phyloP scores from a whole-genome alignment of 64 coral and sea anemone species.

The Porites australiensis region DNA sequence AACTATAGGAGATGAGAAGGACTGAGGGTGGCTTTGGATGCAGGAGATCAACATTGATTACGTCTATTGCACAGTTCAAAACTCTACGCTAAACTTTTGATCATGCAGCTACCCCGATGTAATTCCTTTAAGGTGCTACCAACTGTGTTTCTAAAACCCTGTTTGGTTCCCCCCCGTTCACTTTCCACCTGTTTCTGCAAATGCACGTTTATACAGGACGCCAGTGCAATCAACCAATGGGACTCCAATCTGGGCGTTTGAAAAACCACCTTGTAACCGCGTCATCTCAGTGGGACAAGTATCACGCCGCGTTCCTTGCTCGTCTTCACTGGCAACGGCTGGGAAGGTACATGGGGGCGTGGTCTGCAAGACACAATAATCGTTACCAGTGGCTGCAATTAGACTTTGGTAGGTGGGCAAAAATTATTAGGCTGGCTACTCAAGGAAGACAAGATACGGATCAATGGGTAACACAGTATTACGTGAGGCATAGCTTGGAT shows the following conservation, averaged over 20 bases:
- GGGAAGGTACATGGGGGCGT: slow-evolving; percentile 59
- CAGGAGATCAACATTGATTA: too few species aligned
- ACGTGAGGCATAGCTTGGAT: not conserved
- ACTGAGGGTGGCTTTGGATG: too few species aligned
- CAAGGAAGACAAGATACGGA: slow-evolving; percentile 25
- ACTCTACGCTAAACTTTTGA: too few species aligned
- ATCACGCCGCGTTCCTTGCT: slow-evolving; percentile 41
- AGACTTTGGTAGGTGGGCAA: slow-evolving; percentile 12
- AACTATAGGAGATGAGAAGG: too few species aligned
- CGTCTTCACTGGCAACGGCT: slow-evolving; percentile 62
- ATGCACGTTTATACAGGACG: slow-evolving; percentile 15
- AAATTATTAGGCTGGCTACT: slow-evolving; percentile 28
- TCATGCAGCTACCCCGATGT: too few species aligned
- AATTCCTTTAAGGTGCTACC: too few species aligned
- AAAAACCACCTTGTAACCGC: slow-evolving; percentile 50
- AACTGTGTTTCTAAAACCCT: too few species aligned
- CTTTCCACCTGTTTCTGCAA: too few species aligned
- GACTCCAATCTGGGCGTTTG: slow-evolving; percentile 62
- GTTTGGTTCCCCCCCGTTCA: too few species aligned
- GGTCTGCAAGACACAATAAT: slow-evolving; percentile 71
- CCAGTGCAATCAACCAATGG: slow-evolving; percentile 65
- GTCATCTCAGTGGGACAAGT: slow-evolving; percentile 57
- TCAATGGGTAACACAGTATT: slow-evolving; percentile 39
- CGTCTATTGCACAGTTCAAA: too few species aligned
- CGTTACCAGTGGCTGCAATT: slow-evolving; percentile 43